phyloP scores from a whole-genome alignment of 2,888 invertebrate species.

The Drosophila cracens region DNA sequence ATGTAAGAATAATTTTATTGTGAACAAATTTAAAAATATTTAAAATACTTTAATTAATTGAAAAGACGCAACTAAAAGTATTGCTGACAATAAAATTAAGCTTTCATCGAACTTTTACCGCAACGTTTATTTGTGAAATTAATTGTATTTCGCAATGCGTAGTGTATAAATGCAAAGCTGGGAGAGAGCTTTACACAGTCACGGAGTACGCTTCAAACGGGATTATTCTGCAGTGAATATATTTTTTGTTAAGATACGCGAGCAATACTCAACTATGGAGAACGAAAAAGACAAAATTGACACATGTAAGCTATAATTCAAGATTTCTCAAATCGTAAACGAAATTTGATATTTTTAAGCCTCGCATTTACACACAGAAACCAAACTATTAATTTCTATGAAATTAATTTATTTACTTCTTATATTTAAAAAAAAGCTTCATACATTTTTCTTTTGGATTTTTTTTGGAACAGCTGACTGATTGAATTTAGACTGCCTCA shows the following conservation, averaged over 20 bases:
- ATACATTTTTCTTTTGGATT: too few relatives aligned
- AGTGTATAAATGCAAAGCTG: not conserved
- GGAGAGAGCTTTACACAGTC: not conserved
- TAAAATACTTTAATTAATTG: not conserved
- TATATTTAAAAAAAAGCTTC: too few relatives aligned
- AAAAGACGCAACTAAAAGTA: not conserved
- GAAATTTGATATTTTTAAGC: not conserved
- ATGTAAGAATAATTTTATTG: not conserved
- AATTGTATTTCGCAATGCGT: not conserved
- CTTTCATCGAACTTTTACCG: not conserved
- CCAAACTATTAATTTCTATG: too few relatives aligned
- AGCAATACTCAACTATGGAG: not conserved
- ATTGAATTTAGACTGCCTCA: not conserved
- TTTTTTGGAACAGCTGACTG: too few relatives aligned
- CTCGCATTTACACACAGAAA: too few relatives aligned
- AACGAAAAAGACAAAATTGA: not conserved
- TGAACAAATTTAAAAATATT: not conserved
- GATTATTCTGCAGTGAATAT: not conserved
- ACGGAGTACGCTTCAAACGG: not conserved
- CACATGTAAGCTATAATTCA: not conserved
- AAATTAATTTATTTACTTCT: too few relatives aligned
- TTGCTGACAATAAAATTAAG: not conserved
- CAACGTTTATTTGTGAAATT: not conserved
- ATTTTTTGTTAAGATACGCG: not conserved
- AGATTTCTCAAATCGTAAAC: not conserved